phyloP scores from a whole-genome alignment of 2,888 invertebrate genomes.

The Amorpha juglandis region DNA sequence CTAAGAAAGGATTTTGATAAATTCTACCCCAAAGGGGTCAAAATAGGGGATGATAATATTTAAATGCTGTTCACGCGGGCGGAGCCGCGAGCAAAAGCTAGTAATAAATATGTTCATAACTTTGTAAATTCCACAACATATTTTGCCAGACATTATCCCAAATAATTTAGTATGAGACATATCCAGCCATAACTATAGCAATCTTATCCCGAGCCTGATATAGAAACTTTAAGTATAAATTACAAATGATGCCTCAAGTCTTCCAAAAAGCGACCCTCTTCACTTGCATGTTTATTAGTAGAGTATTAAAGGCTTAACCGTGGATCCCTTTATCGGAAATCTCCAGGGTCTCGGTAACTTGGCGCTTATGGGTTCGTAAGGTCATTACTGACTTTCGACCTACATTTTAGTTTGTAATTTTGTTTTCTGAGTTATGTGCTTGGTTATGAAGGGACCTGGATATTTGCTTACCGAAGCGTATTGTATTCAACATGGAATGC shows the following conservation, averaged over 20 bases:
- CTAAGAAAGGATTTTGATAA: too few species aligned
- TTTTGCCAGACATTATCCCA: background rate
- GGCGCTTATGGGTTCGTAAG: background rate
- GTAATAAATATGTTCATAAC: too few species aligned
- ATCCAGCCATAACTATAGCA: background rate
- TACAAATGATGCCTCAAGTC: background rate
- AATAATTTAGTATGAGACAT: background rate
- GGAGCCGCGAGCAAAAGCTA: too few species aligned
- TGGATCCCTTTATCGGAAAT: constrained; percentile 25
- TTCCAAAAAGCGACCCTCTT: background rate
- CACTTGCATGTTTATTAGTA: constrained; percentile 28
- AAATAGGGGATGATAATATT: too few species aligned
- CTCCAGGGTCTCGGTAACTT: constrained; percentile 9
- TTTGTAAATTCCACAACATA: background rate
- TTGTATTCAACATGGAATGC: too few species aligned
- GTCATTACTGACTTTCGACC: constrained; percentile 7
- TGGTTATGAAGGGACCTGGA: too few species aligned
- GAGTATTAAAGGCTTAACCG: constrained; percentile 16
- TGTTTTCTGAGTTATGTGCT: background rate
- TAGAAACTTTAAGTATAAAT: background rate
- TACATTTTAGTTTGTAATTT: background rate
- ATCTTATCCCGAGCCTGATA: background rate
- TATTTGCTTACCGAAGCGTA: background rate
- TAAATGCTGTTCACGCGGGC: too few species aligned
- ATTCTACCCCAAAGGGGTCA: too few species aligned